Evolutionary conservation across 2,797 vertebrate genomes (phyloP).

Genomic region (Chrysocyon brachyurus): DNA sequence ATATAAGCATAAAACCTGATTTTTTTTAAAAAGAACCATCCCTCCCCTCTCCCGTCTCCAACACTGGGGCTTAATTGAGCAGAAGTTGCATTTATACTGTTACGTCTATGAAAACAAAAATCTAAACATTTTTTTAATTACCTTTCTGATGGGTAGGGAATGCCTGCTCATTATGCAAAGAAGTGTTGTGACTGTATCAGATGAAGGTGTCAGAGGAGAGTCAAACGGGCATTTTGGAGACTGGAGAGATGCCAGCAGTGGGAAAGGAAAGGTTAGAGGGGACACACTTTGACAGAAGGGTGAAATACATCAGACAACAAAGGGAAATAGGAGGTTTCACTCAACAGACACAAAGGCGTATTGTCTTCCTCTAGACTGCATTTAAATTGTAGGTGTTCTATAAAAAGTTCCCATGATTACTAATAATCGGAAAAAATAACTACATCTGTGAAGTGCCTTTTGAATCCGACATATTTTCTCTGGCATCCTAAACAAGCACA

Average conservation of each 20-base stretch:
- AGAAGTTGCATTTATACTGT: slow-evolving; percentile 86
- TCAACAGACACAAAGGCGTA: slow-evolving; percentile 84
- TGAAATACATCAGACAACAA: slow-evolving; percentile 87
- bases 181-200: slow-evolving; percentile 81
- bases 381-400: slow-evolving; percentile 62
- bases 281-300: slow-evolving; percentile 87
- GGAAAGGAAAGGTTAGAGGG: slow-evolving; percentile 81
- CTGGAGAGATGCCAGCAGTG: slow-evolving; percentile 80
- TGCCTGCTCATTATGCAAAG: slow-evolving; percentile 75
- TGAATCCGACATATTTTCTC: slow-evolving; percentile 56
- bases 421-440: slow-evolving; percentile 39
- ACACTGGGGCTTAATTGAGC: slow-evolving; percentile 86
- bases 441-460: slow-evolving; percentile 1
- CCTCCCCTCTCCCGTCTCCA: slow-evolving; percentile 58
- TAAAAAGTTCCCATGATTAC: slow-evolving; percentile 78
- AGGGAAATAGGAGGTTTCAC: slow-evolving; percentile 82
- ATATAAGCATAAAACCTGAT: slow-evolving; percentile 61
- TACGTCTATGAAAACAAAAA: slow-evolving; percentile 84
- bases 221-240: slow-evolving; percentile 78
- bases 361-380: slow-evolving; percentile 64
- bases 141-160: slow-evolving; percentile 81
- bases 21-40: slow-evolving; percentile 44
- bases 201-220: slow-evolving; percentile 75
- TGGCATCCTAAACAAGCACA: slow-evolving; percentile 24
- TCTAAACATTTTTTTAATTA: slow-evolving; percentile 87